Conservation (phyloP, 2,797 vertebrate species). For the Sardinella longiceps region DNA sequence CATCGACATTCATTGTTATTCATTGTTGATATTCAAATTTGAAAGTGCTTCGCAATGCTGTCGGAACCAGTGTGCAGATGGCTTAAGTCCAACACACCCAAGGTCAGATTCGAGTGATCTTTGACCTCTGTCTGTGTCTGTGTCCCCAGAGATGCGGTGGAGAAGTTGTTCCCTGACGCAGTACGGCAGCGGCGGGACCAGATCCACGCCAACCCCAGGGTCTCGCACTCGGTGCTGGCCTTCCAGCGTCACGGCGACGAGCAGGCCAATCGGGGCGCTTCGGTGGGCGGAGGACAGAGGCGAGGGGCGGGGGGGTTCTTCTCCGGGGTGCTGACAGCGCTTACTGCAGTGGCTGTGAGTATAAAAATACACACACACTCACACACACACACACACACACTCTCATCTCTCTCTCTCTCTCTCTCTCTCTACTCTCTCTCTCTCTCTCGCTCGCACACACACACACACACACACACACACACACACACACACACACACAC, state of each 20-base stretch:
- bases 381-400: neutral
- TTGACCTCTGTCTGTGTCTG: neutral
- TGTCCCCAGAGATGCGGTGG: constrained; percentile 83
- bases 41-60: too few species aligned
- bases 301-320: constrained; percentile 87
- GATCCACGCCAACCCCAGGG: constrained; percentile 77
- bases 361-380: neutral
- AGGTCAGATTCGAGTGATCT: neutral
- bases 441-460: too few species aligned
- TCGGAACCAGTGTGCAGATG: too few species aligned
- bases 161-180: constrained; percentile 85
- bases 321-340: constrained; percentile 88
- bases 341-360: constrained; percentile 85
- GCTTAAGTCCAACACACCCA: too few species aligned
- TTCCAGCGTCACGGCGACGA: constrained; percentile 88
- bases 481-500: neutral
- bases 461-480: neutral
- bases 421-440: too few species aligned
- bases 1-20: too few species aligned
- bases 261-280: constrained; percentile 64
- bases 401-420: too few species aligned
- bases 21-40: too few species aligned
- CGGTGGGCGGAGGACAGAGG: constrained; percentile 65
- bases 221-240: constrained; percentile 77
- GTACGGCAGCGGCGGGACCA: constrained; percentile 79